Base-by-base conservation (phyloP, 2,113 vertebrate genomes). In the Neotoma lepida region DNA sequence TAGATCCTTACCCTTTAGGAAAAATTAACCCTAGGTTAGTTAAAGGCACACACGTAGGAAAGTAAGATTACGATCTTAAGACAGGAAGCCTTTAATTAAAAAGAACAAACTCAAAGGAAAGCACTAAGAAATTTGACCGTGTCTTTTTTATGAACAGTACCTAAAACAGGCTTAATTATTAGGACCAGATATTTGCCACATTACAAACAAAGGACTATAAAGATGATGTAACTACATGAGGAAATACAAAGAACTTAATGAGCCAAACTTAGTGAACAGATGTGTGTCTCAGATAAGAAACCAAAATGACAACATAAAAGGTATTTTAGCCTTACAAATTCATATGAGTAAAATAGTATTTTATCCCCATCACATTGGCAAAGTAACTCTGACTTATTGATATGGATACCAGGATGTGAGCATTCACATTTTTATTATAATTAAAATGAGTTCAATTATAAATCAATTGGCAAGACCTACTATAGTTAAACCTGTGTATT, bases 391-490 rank as follows among this genome's bases (percentile, higher is more conserved):
- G 44, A 82, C 91, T 24, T 24, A 61, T 3, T 91, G 49, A 6
- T 63, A 26, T 44, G 30, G 10, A 61, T 76, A 6, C 61, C 22
- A 33, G n/a, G n/a, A 66, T 30, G 39, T 81, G 56, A 66, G 12
- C 61, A 44, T 24, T 84, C n/a, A 84, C 24, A 10, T 41, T 14
- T 7, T 91, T 41, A 80, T 80, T 73, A 71, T 58, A 77, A 0
- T 94, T 12, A 86, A 93, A 74, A 86, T 76, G 68, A n/a, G 4
- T 84, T 73, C 18, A 92, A 4, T 91, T 88, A 46, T 90, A 90
- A n/a, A 41, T 71, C 64, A 73, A n/a, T 85, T 88, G 17, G 35
- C 93, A 89, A 96, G 71, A 84, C 89, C 18, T 88, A 58, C 44
- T 87, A 44, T 10, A 68, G 9, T 26, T 46, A 70, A 44, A 24